Conservation (phyloP, 2,113 vertebrate genomes). For the Scophthalmus maximus region DNA sequence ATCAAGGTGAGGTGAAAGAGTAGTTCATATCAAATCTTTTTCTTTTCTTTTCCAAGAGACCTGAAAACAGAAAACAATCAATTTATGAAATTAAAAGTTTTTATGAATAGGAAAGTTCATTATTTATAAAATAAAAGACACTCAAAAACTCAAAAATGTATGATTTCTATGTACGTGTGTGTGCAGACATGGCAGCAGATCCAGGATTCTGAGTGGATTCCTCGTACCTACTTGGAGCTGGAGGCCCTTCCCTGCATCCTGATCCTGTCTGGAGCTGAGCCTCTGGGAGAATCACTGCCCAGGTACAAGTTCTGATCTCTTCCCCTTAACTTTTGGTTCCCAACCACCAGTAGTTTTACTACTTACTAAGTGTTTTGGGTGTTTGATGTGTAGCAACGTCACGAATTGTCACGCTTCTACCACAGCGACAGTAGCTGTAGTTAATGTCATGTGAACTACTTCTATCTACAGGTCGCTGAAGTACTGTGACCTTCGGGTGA, state of each 20-base stretch:
- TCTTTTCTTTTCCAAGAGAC: background rate
- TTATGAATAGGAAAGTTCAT: background rate
- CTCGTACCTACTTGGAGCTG: constrained; percentile 92
- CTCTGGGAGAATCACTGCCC: constrained; percentile 93
- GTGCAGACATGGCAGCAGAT: constrained; percentile 93
- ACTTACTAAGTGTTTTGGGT: too few relatives aligned
- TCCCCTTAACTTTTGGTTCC: background rate
- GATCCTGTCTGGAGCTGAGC: constrained; percentile 93
- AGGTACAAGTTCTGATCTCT: constrained; percentile 75
- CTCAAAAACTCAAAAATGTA: background rate
- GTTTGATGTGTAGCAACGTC: background rate
- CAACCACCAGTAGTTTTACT: too few relatives aligned
- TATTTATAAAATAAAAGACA: background rate
- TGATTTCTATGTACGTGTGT: constrained; percentile 12
- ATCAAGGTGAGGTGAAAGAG: constrained; percentile 85
- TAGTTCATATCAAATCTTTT: background rate
- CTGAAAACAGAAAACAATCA: background rate
- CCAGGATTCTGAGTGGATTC: constrained; percentile 92
- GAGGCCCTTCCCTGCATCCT: constrained; percentile 97
- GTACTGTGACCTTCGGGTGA: constrained; percentile 95
- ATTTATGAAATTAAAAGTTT: background rate
- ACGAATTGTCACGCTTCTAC: too few relatives aligned
- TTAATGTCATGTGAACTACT: background rate
- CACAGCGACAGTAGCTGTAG: background rate
- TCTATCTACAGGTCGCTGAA: constrained; percentile 89